Base-by-base conservation (phyloP, 2,113 vertebrate genomes). In the Mionectes macconnelli region DNA sequence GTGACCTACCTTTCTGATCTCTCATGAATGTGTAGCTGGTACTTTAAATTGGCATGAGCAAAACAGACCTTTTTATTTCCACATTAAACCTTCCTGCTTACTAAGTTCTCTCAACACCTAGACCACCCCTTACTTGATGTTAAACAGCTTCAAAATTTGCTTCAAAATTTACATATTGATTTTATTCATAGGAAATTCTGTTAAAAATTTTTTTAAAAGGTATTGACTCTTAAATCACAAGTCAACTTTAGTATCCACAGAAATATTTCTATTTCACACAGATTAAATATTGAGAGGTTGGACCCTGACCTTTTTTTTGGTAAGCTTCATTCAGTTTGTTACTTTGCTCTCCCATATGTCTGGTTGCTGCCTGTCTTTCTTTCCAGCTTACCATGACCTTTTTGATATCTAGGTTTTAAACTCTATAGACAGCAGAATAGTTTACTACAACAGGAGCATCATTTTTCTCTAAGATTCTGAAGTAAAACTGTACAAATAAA, bases 1-100 rank as follows among this genome's bases (percentile, higher is more conserved):
- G 60, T 89, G 95, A 94, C 93, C 95, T 94, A 87, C 87, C 94
- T 95, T 97, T 60, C 78, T 62, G 56, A 81, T 92, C 86, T 78
- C 59, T 89, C 68, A 74, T 3, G 0, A 84, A 78, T 37, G 24
- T 64, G 69, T 70, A 94, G 73, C 44, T 91, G 77, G 47, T 86
- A 92, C 83, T 92, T 93, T 45, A 87, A 88, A 92, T 55, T 40
- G 78, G 35, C 64, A 63, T 55, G 55, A 77, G 63, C 59, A 59
- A 70, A 86, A 81, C 79, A 69, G 70, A 55, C 33, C 37, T 93
- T 93, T 73, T 73, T n/a, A 57, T 86, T 90, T 76, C 62, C 44
- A 56, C 1, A 3, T 68, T 85, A 93, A 15, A 39, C 42, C 11
- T 80, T 47, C 50, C 47, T 57, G 45, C 68, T 92, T 89, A 45